These are phyloP conservation scores for Drosophila buzzatii DNA, from an alignment of 2,888 invertebrate species.

Conservation along the genomic window DNA sequence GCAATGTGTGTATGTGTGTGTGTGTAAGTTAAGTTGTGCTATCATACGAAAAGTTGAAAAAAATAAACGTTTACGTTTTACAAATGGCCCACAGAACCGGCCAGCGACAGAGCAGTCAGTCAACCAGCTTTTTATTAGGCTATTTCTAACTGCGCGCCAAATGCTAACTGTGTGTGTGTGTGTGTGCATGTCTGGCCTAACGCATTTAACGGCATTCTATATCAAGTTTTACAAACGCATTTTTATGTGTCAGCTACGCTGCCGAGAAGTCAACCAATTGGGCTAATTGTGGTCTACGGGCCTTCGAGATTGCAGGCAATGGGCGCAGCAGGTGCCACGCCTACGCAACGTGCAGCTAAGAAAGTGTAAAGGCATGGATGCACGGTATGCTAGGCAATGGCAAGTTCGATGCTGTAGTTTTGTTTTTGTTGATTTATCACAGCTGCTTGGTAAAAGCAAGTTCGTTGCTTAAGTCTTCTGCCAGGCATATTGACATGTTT, in stretches of 20 bases:
- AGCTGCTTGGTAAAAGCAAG: not conserved
- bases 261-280: conserved; percentile 37
- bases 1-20: conserved; percentile 28
- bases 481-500: conserved; percentile 8
- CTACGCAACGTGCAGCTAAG: conserved; percentile 30
- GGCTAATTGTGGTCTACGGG: conserved; percentile 43
- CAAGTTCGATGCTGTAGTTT: conserved; percentile 24
- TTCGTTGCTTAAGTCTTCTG: conserved; percentile 51
- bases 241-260: conserved; percentile 42
- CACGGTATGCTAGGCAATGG: not conserved
- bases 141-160: conserved; percentile 56
- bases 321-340: conserved; percentile 38
- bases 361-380: conserved; percentile 11
- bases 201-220: conserved; percentile 77
- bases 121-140: conserved; percentile 72
- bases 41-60: conserved; percentile 44
- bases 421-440: conserved; percentile 2
- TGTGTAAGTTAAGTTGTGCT: conserved; percentile 30
- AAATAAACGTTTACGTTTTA: conserved; percentile 44
- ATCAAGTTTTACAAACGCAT: conserved; percentile 55
- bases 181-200: conserved; percentile 48
- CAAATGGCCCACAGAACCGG: conserved; percentile 71
- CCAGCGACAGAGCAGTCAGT: conserved; percentile 50
- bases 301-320: conserved; percentile 15
- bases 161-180: conserved; percentile 21